A percentile compares a stretch with the other conserved stretches of the same genome.
phyloP scores from a whole-genome alignment of 2,113 vertebrate species.

The Picathartes gymnocephalus region DNA sequence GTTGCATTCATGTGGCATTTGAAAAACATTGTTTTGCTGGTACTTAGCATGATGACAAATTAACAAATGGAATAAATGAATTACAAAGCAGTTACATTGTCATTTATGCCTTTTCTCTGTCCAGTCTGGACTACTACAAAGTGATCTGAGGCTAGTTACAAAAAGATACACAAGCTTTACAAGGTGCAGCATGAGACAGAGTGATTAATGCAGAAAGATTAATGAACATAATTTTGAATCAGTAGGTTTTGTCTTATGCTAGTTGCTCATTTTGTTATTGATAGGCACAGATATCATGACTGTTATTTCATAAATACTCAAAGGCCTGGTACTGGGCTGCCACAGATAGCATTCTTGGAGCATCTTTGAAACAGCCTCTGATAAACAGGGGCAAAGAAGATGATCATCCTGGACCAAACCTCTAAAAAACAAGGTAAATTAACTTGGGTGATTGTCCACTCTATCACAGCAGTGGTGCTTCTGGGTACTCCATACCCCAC shows the following conservation, averaged over 20 bases:
- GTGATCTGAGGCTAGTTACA: neutral
- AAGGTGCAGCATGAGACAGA: neutral
- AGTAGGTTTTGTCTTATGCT: neutral
- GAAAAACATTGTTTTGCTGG: slow-evolving; percentile 26
- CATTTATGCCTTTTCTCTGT: neutral
- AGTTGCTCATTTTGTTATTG: slow-evolving; percentile 8
- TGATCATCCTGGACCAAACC: neutral
- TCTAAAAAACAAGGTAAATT: neutral
- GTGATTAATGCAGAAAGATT: slow-evolving; percentile 52
- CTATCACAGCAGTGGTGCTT: neutral
- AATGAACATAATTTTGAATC: slow-evolving; percentile 48
- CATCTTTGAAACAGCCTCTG: neutral
- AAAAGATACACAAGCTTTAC: slow-evolving; percentile 31
- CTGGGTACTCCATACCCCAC: neutral
- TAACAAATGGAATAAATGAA: slow-evolving; percentile 39
- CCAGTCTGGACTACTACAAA: neutral
- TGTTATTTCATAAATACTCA: neutral
- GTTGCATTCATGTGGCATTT: neutral
- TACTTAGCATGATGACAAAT: slow-evolving; percentile 43
- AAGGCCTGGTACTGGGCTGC: neutral
- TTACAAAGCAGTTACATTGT: slow-evolving; percentile 35
- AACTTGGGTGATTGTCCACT: neutral
- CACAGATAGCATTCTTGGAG: neutral
- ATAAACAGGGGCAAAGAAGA: neutral
- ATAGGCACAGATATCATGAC: neutral